Evolutionary conservation across 2,797 vertebrate species (phyloP).

Genomic region (Eulemur albifrons): DNA sequence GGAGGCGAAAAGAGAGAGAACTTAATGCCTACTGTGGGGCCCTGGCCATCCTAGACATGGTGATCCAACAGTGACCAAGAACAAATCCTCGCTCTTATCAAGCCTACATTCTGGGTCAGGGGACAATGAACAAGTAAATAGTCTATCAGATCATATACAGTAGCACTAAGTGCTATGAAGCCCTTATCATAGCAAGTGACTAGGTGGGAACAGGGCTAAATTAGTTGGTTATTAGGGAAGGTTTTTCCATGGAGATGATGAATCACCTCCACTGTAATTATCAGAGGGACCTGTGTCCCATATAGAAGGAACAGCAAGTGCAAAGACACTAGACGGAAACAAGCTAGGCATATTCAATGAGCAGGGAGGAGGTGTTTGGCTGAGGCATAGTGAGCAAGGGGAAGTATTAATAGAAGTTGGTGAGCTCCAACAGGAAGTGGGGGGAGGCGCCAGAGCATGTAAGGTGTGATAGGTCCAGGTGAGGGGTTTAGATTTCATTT

Average conservation of each 20-base stretch:
- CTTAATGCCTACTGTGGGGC: neutral
- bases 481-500: neutral
- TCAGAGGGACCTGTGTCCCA: neutral
- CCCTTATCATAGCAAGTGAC: neutral
- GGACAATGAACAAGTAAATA: neutral
- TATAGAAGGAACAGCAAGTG: neutral
- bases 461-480: neutral
- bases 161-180: neutral
- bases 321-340: neutral
- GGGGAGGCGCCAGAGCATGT: no score
- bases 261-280: neutral
- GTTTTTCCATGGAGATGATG: neutral
- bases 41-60: neutral
- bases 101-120: neutral
- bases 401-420: neutral
- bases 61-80: neutral
- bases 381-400: neutral
- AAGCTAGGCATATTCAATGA: neutral
- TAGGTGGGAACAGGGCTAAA: neutral
- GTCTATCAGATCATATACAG: neutral
- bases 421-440: neutral
- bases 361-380: neutral
- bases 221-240: neutral
- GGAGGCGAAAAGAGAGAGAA: neutral
- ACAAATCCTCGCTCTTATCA: neutral